A percentile compares a stretch with the other conserved stretches of the same genome.
These are phyloP conservation scores for Lepidothrix coronata DNA, from an alignment of 2,113 vertebrate genomes.

Conservation along the genomic window DNA sequence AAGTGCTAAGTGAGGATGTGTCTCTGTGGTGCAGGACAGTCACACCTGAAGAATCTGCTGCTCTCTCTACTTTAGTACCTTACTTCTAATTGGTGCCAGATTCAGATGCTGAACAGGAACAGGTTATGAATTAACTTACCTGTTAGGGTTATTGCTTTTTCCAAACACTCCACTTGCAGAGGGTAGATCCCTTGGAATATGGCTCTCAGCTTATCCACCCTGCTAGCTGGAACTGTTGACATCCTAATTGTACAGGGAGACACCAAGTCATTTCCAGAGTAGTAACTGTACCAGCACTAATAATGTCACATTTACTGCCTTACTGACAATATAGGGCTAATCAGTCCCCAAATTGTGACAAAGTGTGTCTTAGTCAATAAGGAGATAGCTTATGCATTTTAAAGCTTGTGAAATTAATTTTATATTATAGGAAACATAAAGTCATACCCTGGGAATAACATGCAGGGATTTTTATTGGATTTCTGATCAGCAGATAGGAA, in stretches of 20 bases:
- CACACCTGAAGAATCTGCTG: background rate
- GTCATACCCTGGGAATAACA: background rate
- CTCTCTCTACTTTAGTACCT: background rate
- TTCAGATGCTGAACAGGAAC: background rate
- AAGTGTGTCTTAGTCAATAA: slow-evolving; percentile 2
- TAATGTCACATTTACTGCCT: background rate
- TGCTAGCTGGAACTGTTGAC: background rate
- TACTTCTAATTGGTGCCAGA: background rate
- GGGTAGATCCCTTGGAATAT: background rate
- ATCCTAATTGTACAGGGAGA: background rate
- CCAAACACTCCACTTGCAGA: background rate
- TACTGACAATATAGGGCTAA: background rate
- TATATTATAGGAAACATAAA: background rate
- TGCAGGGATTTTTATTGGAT: slow-evolving; percentile 17
- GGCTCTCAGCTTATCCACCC: background rate
- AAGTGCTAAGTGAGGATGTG: background rate
- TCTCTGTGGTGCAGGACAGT: background rate
- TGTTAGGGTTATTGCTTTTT: background rate
- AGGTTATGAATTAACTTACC: background rate
- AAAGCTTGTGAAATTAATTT: slow-evolving; percentile 9
- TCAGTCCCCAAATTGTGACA: background rate
- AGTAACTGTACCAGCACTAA: background rate
- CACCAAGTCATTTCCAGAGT: background rate
- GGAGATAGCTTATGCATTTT: background rate
- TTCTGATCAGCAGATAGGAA: slow-evolving; percentile 21